Base-by-base conservation (phyloP, 2,113 vertebrate species). In the Galemys pyrenaicus region DNA sequence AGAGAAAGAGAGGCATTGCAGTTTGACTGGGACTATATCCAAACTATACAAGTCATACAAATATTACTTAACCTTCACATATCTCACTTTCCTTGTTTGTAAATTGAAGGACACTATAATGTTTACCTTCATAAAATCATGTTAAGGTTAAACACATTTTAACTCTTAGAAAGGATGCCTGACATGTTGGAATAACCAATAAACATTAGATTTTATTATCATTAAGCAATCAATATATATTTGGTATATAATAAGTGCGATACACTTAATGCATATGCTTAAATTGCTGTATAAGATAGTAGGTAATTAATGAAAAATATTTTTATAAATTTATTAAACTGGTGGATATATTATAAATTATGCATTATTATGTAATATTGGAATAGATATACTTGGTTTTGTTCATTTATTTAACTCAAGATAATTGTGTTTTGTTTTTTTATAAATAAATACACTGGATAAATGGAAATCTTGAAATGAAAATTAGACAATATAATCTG, bases 321-420 rank as follows among this genome's bases (percentile, higher is more conserved):
- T 37, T 81, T 68, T 62, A 39, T 10, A 68, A 32, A 65, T 77
- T 58, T 7, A 67, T 56, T 51, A 44, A 56, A 85, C 77, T 67
- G 30, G 41, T 32, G 0, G 1, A 13, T 65, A 56, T 51, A 78
- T 81, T 67, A 26, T 83, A 0, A 71, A 73, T 78, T 67, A 54
- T 2, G 51, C 28, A 56, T 0, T 9, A 30, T 16, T 28, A n/a
- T 51, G 30, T 8, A 87, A 83, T 58, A 67, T 68, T 41, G 68
- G 3, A 9, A 54, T 46, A 7, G 37, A 6, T 6, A 35, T 3
- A 65, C 0, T 0, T 4, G 2, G n/a, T 81, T 81, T 39, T 35
- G 26, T 37, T 56, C n/a, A 87, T 15, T 77, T 39, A 26, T 80
- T 64, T 0, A 87, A 35, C 1, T 80, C 16, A 87, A 81, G 91